Evolutionary conservation across 2,888 invertebrate species (phyloP).

Genomic region (Pollenia angustigena): DNA sequence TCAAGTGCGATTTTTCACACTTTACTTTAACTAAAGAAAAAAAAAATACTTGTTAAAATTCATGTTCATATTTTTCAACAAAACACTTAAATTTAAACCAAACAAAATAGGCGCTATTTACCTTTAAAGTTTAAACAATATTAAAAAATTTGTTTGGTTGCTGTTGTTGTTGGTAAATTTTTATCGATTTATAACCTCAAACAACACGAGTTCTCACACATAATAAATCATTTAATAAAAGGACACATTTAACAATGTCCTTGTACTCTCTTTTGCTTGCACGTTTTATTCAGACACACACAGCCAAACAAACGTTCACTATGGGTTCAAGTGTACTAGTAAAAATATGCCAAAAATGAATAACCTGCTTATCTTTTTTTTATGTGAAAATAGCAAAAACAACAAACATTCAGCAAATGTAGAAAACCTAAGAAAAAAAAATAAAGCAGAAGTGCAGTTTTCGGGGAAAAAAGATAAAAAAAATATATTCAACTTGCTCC

Average conservation of each 20-base stretch:
- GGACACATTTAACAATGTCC: conserved; percentile 66
- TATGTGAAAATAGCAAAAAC: conserved; percentile 5
- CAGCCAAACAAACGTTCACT: not conserved
- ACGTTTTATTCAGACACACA: conserved; percentile 68
- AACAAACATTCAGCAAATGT: conserved; percentile 7
- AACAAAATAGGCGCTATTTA: conserved; percentile 18
- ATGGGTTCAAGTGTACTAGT: conserved; percentile 38
- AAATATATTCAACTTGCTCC: conserved; percentile 8
- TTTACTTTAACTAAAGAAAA: not conserved
- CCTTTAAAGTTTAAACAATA: conserved; percentile 1
- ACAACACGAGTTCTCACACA: conserved; percentile 63
- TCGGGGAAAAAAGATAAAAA: not conserved
- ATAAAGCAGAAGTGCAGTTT: conserved; percentile 7
- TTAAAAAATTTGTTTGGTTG: not conserved
- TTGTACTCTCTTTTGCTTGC: conserved; percentile 64
- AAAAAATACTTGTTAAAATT: not conserved
- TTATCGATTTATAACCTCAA: conserved; percentile 66
- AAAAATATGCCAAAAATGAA: conserved; percentile 70
- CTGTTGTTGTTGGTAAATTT: conserved; percentile 1
- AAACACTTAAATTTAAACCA: conserved; percentile 30
- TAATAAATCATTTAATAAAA: conserved; percentile 63
- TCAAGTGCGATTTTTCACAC: conserved; percentile 16
- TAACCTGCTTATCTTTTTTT: conserved; percentile 46
- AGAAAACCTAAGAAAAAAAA: conserved; percentile 17
- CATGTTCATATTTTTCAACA: not conserved